phyloP scores from a whole-genome alignment of 1,140 invertebrate species.

The Geopemphigus sp. region DNA sequence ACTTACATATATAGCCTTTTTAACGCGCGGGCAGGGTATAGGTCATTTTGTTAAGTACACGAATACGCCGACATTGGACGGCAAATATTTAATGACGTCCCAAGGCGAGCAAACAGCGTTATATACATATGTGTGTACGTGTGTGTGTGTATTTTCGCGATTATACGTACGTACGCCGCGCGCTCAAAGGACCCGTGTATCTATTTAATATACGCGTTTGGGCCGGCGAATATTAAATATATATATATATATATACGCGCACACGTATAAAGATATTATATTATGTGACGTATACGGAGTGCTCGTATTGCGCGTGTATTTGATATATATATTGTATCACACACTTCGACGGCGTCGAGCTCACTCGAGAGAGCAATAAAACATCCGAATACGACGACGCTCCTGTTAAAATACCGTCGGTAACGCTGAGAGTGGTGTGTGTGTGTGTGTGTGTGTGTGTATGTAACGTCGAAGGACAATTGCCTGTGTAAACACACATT shows the following conservation, averaged over 20 bases:
- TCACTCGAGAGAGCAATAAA: conserved; percentile 22
- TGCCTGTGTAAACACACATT: conserved; percentile 10
- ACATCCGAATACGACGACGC: not conserved
- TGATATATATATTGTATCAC: not conserved
- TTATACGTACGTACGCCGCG: no score
- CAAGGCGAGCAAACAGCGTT: not conserved
- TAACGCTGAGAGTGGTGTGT: not conserved
- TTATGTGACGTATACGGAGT: not conserved
- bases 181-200: no score
- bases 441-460: no score
- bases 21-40: no score
- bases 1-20: not conserved
- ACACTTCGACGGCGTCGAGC: not conserved
- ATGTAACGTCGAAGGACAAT: not conserved
- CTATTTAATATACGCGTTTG: no score
- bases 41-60: conserved; percentile 23
- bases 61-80: no score
- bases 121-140: no score
- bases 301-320: no score
- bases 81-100: conserved; percentile 37
- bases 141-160: no score
- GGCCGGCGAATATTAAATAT: no score
- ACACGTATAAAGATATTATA: not conserved
- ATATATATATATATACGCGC: not conserved
- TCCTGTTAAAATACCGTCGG: not conserved